Evolutionary conservation across 1,140 invertebrate species (phyloP).

Genomic region (Nilaparvata lugens): DNA sequence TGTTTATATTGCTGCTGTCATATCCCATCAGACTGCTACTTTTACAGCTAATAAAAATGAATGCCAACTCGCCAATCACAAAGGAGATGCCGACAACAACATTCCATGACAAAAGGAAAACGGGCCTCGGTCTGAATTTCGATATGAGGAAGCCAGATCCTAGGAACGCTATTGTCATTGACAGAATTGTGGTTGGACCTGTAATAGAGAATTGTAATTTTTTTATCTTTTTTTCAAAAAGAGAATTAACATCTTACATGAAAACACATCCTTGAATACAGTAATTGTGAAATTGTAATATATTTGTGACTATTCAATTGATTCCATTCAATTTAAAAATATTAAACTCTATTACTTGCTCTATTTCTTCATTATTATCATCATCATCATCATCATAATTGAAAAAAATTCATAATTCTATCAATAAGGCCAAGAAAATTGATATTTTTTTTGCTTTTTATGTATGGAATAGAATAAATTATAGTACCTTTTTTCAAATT

Average conservation of each 20-base stretch:
- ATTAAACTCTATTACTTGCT: no score
- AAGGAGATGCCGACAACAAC: constrained; percentile 47
- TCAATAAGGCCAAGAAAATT: no score
- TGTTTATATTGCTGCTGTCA: constrained; percentile 33
- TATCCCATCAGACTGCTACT: constrained; percentile 35
- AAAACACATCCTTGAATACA: not conserved
- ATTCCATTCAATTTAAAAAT: no score
- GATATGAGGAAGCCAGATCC: constrained; percentile 50
- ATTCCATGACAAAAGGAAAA: constrained; percentile 52
- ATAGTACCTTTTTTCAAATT: no score
- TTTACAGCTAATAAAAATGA: constrained; percentile 49
- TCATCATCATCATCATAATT: no score
- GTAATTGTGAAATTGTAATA: not conserved
- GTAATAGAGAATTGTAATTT: constrained; percentile 4
- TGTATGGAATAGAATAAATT: no score
- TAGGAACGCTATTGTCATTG: constrained; percentile 51
- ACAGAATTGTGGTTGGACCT: constrained; percentile 44
- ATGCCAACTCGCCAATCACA: constrained; percentile 40
- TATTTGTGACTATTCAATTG: no score
- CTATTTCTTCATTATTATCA: no score
- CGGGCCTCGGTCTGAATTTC: constrained; percentile 48
- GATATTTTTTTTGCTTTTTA: no score
- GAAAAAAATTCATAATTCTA: no score
- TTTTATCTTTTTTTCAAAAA: not conserved
- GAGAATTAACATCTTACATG: not conserved